Base-by-base conservation (phyloP, 2,113 vertebrate species). In the Gila orcuttii region DNA sequence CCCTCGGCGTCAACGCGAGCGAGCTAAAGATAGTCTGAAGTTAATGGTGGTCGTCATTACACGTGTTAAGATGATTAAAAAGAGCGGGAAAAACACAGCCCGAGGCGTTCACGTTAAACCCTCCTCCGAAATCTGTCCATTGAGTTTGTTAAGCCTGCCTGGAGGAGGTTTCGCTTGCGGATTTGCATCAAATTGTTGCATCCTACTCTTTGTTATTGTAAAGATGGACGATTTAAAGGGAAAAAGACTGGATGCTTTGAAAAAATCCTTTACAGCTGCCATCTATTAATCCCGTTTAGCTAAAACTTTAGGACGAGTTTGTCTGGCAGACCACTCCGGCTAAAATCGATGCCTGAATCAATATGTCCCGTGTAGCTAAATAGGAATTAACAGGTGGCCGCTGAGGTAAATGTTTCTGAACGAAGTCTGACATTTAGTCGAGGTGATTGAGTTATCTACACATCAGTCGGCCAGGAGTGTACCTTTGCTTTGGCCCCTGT, bases 361-460 rank as follows among this genome's bases (percentile, higher is more conserved):
- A 87, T 89, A 57, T 36, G 45, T 79, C 57, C 75, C 17, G 57
- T 87, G 73, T 59, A 85, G 88, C 86, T 87, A 87, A 89, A 89
- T 52, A 75, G 64, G 87, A 84, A 89, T 89, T 87, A 89, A 87
- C 86, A 87, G 83, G 86, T 87, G 86, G 83, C 47, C 28, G 21
- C 86, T 39, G 86, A 85, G 88, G 83, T 77, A 79, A 89, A 85
- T 83, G 86, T 89, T 89, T 79, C 83, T 83, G 76, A 87, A 87
- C 79, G 79, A 83, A 82, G 88, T 75, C 88, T 89, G 88, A 87
- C 88, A 89, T 89, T 87, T 85, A 69, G 55, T 80, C 74, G 83
- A 71, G 50, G 66, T 78, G 86, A 89, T 87, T 82, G 86, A 87
- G 86, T 85, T 85, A 79, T 81, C 85, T 82, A 52, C 88, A 79